Conservation (phyloP, 2,888 invertebrate genomes). For the Synergus gifuensis region DNA sequence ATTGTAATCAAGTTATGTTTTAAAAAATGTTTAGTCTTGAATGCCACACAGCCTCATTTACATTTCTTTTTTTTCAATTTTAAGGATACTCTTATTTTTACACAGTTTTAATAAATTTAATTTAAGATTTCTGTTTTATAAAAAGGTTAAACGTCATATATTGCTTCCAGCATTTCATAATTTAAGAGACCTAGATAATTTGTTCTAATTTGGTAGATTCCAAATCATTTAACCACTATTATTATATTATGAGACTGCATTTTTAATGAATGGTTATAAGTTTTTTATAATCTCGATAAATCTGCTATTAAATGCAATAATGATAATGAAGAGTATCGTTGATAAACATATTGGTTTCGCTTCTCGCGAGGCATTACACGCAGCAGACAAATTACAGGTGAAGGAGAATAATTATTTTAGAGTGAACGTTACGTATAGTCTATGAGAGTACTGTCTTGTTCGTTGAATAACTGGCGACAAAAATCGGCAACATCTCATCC, state of each 20-base stretch:
- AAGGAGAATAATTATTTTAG: conserved; percentile 10
- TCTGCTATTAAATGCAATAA: neutral
- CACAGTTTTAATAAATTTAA: neutral
- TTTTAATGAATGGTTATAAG: neutral
- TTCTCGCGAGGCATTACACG: neutral
- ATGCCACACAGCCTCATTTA: neutral
- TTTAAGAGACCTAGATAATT: no score
- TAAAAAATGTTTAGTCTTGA: neutral
- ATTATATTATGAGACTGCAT: neutral
- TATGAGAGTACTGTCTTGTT: conserved; percentile 1
- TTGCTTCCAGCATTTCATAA: no score
- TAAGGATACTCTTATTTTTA: neutral
- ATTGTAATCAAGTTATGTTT: conserved; percentile 18
- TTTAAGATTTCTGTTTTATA: neutral
- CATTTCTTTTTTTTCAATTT: neutral
- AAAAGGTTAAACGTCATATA: neutral
- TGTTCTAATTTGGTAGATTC: neutral
- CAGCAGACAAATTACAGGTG: conserved; percentile 15
- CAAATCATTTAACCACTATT: neutral
- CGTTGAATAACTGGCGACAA: conserved; percentile 15
- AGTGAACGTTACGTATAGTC: neutral
- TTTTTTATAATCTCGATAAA: neutral
- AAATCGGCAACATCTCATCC: conserved; percentile 27
- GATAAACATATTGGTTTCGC: conserved; percentile 30
- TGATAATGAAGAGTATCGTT: neutral